Percentiles rank a stretch among this genome's conserved stretches.
Evolutionary conservation across 2,113 vertebrate genomes (phyloP).

Genomic region (Acanthochromis polyacanthus): DNA sequence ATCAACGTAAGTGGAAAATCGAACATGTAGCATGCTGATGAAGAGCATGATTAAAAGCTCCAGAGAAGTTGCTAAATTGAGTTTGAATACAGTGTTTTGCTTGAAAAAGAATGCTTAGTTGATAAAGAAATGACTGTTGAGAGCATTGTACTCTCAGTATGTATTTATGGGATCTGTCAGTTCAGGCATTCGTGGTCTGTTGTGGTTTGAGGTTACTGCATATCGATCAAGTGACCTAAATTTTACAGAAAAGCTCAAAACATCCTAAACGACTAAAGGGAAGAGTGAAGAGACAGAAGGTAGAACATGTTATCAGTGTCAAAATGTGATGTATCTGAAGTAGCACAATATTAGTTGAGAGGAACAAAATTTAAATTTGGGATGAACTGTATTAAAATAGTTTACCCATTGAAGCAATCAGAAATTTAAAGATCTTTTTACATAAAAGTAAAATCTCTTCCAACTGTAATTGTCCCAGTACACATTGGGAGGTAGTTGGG

Average conservation of each 20-base stretch:
- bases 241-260: background rate
- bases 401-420: background rate
- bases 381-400: background rate
- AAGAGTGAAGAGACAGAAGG: background rate
- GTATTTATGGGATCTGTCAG: background rate
- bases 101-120: too few relatives aligned
- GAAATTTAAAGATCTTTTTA: background rate
- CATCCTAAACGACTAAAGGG: background rate
- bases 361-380: constrained; percentile 2
- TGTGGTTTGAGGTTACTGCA: too few relatives aligned
- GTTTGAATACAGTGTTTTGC: too few relatives aligned
- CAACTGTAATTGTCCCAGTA: background rate
- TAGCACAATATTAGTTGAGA: background rate
- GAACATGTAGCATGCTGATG: too few relatives aligned
- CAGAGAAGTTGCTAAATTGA: background rate
- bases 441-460: background rate
- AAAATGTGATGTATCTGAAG: background rate
- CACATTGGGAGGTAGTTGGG: background rate
- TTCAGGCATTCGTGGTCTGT: background rate
- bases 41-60: background rate
- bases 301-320: background rate
- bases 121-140: too few relatives aligned
- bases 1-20: too few relatives aligned
- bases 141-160: too few relatives aligned
- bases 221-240: background rate